Evolutionary conservation across 2,888 invertebrate genomes (phyloP), one percentile per base, ranked within the genome.

Genomic region (Litoditis marina): DNA sequence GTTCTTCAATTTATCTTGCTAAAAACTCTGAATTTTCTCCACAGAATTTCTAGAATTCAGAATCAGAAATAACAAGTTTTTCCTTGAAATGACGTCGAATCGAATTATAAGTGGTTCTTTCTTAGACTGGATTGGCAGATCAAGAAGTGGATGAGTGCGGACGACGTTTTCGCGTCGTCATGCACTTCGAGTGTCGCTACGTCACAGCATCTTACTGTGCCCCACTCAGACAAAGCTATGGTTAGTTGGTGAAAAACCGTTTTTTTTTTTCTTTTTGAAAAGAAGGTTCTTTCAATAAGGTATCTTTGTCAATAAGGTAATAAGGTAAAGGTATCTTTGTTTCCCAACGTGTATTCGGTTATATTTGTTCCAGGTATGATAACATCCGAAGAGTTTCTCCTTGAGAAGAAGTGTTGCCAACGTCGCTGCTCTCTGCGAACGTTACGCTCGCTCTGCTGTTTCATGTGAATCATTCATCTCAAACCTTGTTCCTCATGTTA

Each of bases 401-500:
- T 22, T 56, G 28, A 44, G 6, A 32, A 61, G 31, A 55, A 55
- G 42, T 61, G 61, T 31, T 49, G 55, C 0, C 49, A 27, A 19
- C 28, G 39, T 19, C 61, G 61, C 19, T 61, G 61, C 22, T 55
- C 49, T 36, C 39, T 61, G 28, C 49, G 55, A 4, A 53, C 42
- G 19, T 36, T 61, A n/a, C 61, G 61, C 4, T 34, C 61, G 6
- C 61, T 61, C 39, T 61, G 61, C 51, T 61, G 61, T 25, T 42
- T 61, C 7, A 36, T 19, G 32, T 5, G 36, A 51, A 2, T 19
- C 49, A 8, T 16, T 30, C 39, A 36, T 42, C n/a, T n/a, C n/a
- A n/a, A n/a, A n/a, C n/a, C n/a, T n/a, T n/a, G n/a, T n/a, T n/a
- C n/a, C n/a, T n/a, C n/a, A n/a, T n/a, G n/a, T n/a, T n/a, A n/a